Evolutionary conservation across 2,797 vertebrate genomes (phyloP), one percentile per base, ranked within the genome.

Genomic region (Otus scops): DNA sequence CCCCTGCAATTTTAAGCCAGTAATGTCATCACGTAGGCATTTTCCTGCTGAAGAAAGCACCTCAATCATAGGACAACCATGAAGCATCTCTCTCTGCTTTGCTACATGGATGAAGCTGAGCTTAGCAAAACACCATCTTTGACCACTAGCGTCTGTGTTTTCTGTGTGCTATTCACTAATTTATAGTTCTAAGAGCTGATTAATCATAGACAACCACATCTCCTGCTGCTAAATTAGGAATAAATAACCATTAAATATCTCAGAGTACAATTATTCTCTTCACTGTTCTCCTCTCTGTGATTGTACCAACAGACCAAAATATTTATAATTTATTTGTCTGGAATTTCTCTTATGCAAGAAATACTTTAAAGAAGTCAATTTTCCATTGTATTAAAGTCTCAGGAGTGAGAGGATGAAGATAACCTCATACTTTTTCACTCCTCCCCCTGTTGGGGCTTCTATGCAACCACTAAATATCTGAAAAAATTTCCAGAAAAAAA

Each of bases 11-110:
- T 79, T 67, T 67, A 34, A 64, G 14, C 28, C 48, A 47, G 32
- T 34, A 65, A 64, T 17, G 13, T 83, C 61, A 59, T 34, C 68
- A 23, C 0, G 0, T 26, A 19, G 14, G 26, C 23, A 22, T 41
- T 63, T 80, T 53, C 43, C 45, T 26, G 12, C 27, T 51, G 26
- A 85, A 84, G 36, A 61, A 91, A 87, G 15, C 5, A 14, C 28
- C 61, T 70, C 48, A 45, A 3, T 23, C 54, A 65, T 5, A 56
- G 27, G 13, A 61, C 11, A 69, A 8, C 22, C 18, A 7, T 36
- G n/a, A 69, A 63, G 36, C 65, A 47, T n/a, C 8, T 63, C 50
- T 63, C n/a, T 57, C 71, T 67, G 36, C 23, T 85, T 78, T 80
- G 11, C n/a, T 61, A 1, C 7, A 30, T 51, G 8, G 6, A 11